These are phyloP conservation scores for Bombyx mori DNA, from an alignment of 1,140 invertebrate species.

Conservation along the genomic window ASM3026992v2 NC_085121.1:3814501-3815000, in stretches of 20 bases:
- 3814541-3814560: too few relatives aligned
- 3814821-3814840: conserved; percentile 29
- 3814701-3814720: conserved; percentile 80
- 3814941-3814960: too few relatives aligned
- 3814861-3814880: not conserved
- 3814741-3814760: conserved; percentile 95
- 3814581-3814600: too few relatives aligned
- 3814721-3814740: conserved; percentile 96
- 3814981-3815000: too few relatives aligned
- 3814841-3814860: conserved; percentile 22
- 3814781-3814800: conserved; percentile 77
- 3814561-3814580: too few relatives aligned
- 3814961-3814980: too few relatives aligned
- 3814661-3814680: not conserved
- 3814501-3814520: too few relatives aligned
- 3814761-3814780: conserved; percentile 95
- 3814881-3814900: not conserved
- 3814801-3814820: conserved; percentile 49
- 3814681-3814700: not conserved
- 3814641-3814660: not conserved
- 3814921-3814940: not conserved
- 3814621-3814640: too few relatives aligned
- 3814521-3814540: too few relatives aligned
- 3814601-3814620: too few relatives aligned
- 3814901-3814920: not conserved